Evolutionary conservation across 2,888 invertebrate genomes (phyloP).

Genomic region (Eurois occulta): DNA sequence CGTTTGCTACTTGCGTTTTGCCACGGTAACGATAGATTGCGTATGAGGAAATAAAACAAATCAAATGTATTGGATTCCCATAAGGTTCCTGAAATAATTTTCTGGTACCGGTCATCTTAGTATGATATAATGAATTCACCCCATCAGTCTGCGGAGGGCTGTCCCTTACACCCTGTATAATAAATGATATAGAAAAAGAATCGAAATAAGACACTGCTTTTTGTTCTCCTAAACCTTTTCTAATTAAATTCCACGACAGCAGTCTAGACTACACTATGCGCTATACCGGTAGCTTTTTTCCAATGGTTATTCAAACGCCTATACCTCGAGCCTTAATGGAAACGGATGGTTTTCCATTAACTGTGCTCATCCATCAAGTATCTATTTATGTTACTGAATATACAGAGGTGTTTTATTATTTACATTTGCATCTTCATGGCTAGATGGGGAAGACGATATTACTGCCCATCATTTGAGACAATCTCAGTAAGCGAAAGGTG

Average conservation of each 20-base stretch:
- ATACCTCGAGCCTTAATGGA: constrained; percentile 41
- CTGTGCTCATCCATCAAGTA: constrained; percentile 35
- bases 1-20: too few relatives aligned
- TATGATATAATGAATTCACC: too few relatives aligned
- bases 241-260: not conserved
- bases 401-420: constrained; percentile 6
- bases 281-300: not conserved
- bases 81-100: too few relatives aligned
- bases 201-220: too few relatives aligned
- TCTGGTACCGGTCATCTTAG: too few relatives aligned
- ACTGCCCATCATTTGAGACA: not conserved
- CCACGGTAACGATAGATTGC: too few relatives aligned
- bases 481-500: not conserved
- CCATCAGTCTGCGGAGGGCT: too few relatives aligned
- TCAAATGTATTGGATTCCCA: too few relatives aligned
- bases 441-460: not conserved
- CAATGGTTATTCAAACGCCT: constrained; percentile 18
- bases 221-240: not conserved
- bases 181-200: too few relatives aligned
- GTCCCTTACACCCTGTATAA: too few relatives aligned
- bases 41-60: too few relatives aligned
- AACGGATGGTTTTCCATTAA: constrained; percentile 53
- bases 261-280: constrained; percentile 8
- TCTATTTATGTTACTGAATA: constrained; percentile 24
- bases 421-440: not conserved